Conservation (phyloP, 1,140 invertebrate genomes). For the Drosophila kohkoa region DNA sequence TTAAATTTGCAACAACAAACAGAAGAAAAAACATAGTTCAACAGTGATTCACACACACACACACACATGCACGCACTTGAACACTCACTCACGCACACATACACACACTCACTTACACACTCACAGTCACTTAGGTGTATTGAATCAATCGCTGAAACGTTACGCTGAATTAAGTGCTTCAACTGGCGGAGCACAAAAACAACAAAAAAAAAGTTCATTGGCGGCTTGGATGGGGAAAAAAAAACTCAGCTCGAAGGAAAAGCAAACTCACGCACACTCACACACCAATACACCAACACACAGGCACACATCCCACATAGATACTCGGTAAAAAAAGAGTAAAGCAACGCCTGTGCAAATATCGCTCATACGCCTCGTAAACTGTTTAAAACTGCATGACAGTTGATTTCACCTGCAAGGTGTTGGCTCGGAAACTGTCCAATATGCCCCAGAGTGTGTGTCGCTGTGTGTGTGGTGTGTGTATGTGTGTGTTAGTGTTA, state of each 20-base stretch:
- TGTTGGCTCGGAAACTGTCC: conserved; percentile 60
- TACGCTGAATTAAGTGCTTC: conserved; percentile 49
- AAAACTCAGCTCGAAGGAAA: conserved; percentile 16
- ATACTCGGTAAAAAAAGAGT: conserved; percentile 5
- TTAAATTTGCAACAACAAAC: conserved; percentile 63
- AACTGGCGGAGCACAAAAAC: neutral
- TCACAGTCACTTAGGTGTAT: conserved; percentile 21
- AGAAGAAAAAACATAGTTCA: conserved; percentile 11
- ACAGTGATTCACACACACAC: conserved; percentile 18
- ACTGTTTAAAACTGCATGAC: conserved; percentile 79
- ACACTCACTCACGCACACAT: conserved; percentile 8
- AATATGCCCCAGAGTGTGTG: conserved; percentile 2
- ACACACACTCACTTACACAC: conserved; percentile 11
- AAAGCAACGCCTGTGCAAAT: conserved; percentile 59
- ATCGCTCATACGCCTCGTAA: conserved; percentile 78
- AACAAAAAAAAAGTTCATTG: neutral
- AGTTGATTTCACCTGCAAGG: conserved; percentile 73
- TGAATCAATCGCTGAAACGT: conserved; percentile 62
- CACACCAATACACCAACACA: neutral
- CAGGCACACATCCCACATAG: neutral
- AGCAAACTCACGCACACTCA: conserved; percentile 5
- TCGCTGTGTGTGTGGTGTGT: neutral
- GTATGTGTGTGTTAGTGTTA: neutral
- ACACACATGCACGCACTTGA: conserved; percentile 12
- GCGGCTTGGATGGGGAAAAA: neutral